Base-by-base conservation (phyloP, 2,888 invertebrate genomes). In the Octodonta nipae region DNA sequence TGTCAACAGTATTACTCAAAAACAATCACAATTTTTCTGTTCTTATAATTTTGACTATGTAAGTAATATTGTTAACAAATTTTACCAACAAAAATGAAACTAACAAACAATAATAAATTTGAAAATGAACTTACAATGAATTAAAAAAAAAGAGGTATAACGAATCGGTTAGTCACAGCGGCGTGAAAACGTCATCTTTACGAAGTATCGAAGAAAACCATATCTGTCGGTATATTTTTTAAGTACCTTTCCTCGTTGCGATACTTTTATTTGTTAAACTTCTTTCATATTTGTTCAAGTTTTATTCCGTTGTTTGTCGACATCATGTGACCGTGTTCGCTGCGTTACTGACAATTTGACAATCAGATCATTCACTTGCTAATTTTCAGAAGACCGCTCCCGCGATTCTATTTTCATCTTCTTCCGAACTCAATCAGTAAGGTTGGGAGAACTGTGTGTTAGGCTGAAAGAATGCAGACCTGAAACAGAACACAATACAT, bases 401-500 rank as follows among this genome's bases (percentile, higher is more conserved):
- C 56, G 56, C 56, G 57, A 57, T 55, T 48, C 49, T 45, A 40
- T 42, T 44, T 44, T 41, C 49, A 46, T 47, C 46, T 52, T 47
- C 44, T 43, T 35, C 42, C 35, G 39, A 44, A 49, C 43, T 52
- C 42, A 50, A 63, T 77, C 77, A 78, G 67, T 78, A 78, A 41
- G 70, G 70, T 64, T 76, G 78, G 55, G 70, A 69, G 64, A 73
- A 72, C 49, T 69, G 68, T 64, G 75, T 68, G 64, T 71, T 67
- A 27, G 67, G 62, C 64, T 73, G 72, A 66, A 75, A 64, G 56
- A 60, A 61, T 34, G 52, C 67, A 54, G 59, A 67, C 57, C 78
- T 60, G 32, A n/a, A 44, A n/a, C n/a, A n/a, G n/a, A n/a, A n/a
- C n/a, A n/a, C n/a, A n/a, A n/a, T n/a, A n/a, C n/a, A n/a, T n/a